A percentile compares a stretch with the other conserved stretches of the same genome.
Conservation (phyloP, 2,888 invertebrate species). For the Agonopterix heracliana region DNA sequence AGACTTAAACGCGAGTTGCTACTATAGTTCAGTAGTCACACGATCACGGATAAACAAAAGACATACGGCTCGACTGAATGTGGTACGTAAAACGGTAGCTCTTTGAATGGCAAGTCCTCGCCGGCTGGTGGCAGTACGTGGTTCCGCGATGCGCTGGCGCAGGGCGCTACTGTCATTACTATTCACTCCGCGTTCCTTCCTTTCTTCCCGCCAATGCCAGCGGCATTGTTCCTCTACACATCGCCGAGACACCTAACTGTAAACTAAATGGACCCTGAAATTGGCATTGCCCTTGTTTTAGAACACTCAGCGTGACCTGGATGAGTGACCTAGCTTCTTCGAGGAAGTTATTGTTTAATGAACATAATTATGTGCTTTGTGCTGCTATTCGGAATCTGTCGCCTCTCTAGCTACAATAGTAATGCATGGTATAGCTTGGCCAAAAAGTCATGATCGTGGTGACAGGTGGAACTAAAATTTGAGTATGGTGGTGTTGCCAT, state of each 20-base stretch:
- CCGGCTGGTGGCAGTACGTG: background rate
- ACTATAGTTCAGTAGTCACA: too few species aligned
- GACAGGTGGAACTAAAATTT: too few species aligned
- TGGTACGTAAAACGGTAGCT: too few species aligned
- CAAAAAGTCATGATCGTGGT: too few species aligned
- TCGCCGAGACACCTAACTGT: conserved; percentile 58
- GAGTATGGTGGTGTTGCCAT: too few species aligned
- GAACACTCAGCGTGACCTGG: conserved; percentile 34
- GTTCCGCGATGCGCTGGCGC: conserved; percentile 22
- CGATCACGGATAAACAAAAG: too few species aligned
- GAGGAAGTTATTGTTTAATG: conserved; percentile 21
- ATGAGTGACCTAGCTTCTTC: conserved; percentile 38
- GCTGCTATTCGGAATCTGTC: background rate
- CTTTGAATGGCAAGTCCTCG: too few species aligned
- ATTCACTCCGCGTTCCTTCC: conserved; percentile 64
- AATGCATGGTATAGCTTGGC: too few species aligned
- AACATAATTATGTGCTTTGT: conserved; percentile 1
- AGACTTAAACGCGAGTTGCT: too few species aligned
- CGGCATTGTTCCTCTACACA: conserved; percentile 58
- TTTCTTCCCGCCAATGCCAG: conserved; percentile 71
- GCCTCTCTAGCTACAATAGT: too few species aligned
- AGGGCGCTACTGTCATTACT: conserved; percentile 46
- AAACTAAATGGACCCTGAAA: conserved; percentile 70
- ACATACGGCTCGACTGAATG: too few species aligned
- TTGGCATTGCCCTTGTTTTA: conserved; percentile 69